These are phyloP conservation scores for Tragelaphus buxtoni DNA, from an alignment of 2,113 vertebrate species.

Conservation along the genomic window DNA sequence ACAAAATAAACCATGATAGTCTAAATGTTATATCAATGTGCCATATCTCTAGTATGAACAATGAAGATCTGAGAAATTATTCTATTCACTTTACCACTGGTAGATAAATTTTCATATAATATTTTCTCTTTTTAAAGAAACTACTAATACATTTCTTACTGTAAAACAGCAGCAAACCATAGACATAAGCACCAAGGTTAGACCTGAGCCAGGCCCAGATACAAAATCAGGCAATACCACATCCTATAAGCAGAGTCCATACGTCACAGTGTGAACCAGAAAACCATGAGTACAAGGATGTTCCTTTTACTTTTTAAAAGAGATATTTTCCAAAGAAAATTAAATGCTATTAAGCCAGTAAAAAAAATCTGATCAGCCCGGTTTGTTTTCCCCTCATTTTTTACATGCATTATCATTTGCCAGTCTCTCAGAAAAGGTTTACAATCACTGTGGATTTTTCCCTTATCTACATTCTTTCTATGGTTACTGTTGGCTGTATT, in stretches of 20 bases:
- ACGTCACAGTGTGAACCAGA: not conserved
- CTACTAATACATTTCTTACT: not conserved
- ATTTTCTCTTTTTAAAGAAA: not conserved
- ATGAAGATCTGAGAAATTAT: not conserved
- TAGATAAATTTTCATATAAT: not conserved
- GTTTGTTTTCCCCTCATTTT: not conserved
- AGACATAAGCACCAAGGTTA: not conserved
- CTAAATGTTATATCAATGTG: not conserved
- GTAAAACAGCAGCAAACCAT: not conserved
- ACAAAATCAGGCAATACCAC: not conserved
- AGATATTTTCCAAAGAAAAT: conserved; percentile 27
- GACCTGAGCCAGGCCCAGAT: not conserved
- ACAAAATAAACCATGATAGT: not conserved
- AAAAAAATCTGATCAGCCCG: not conserved
- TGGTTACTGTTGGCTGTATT: not conserved
- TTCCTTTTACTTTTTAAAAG: not conserved
- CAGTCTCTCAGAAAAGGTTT: not conserved
- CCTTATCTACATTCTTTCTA: conserved; percentile 3
- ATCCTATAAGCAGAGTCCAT: not conserved
- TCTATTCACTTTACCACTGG: not conserved
- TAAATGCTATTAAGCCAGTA: not conserved
- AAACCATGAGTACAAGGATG: not conserved
- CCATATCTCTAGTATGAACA: not conserved
- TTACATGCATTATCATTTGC: not conserved
- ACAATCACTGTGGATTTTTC: conserved; percentile 24